A percentile compares a stretch with the other conserved stretches of the same genome.
phyloP scores from a whole-genome alignment of 2,113 vertebrate genomes.

The Mesocricetus auratus region DNA sequence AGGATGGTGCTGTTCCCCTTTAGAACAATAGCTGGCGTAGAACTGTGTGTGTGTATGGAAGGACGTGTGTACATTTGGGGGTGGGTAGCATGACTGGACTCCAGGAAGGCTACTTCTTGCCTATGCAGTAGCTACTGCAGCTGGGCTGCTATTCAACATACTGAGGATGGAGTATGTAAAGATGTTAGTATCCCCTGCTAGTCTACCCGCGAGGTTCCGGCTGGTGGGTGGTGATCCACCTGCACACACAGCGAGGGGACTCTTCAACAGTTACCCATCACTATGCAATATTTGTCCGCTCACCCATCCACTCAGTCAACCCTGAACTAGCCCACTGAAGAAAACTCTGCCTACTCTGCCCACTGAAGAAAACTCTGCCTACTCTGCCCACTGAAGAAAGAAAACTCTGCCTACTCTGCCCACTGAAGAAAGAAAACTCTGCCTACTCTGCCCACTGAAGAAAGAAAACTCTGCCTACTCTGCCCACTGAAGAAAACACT shows the following conservation, averaged over 20 bases:
- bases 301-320: neutral
- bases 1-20: neutral
- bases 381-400: too few species aligned
- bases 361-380: too few species aligned
- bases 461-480: too few species aligned
- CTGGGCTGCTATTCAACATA: too few species aligned
- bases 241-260: fast-evolving
- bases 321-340: neutral
- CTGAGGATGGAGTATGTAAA: neutral
- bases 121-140: fast-evolving
- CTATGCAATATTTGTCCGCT: neutral
- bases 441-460: too few species aligned
- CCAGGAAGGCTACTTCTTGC: neutral
- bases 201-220: neutral
- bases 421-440: too few species aligned
- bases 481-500: too few species aligned
- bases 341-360: too few species aligned
- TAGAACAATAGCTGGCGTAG: neutral
- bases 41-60: neutral
- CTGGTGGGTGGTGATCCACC: neutral
- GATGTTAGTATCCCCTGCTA: neutral
- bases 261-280: neutral
- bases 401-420: too few species aligned
- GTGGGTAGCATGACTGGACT: neutral
- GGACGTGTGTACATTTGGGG: too few species aligned